Conservation (phyloP, 2,113 vertebrate genomes). For the Ploceus nigricollis region DNA sequence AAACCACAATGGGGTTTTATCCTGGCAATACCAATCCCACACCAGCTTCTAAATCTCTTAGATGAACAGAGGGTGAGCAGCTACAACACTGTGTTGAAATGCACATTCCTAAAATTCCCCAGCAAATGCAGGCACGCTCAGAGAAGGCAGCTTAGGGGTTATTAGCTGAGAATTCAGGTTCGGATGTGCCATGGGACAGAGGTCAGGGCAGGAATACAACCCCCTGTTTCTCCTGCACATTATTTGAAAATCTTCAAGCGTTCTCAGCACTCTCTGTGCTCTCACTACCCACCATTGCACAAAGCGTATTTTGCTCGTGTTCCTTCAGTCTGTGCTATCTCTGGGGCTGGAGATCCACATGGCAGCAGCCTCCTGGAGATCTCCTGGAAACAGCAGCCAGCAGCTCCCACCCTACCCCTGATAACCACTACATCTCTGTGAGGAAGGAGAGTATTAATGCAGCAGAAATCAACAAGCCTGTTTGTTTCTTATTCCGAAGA, state of each 20-base stretch:
- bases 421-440: background rate
- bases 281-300: background rate
- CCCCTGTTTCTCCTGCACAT: background rate
- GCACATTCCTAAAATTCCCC: slow-evolving; percentile 54
- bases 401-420: background rate
- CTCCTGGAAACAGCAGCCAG: background rate
- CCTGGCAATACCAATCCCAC: background rate
- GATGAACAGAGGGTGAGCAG: background rate
- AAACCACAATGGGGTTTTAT: slow-evolving; percentile 42
- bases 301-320: accelerated
- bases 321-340: background rate
- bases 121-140: accelerated
- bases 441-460: background rate
- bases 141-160: background rate
- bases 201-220: background rate
- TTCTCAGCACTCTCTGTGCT: background rate
- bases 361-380: background rate
- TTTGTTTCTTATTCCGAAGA: background rate
- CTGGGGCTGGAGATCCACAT: background rate
- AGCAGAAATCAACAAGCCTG: slow-evolving; percentile 44
- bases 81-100: background rate
- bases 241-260: background rate
- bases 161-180: slow-evolving; percentile 6
- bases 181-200: background rate
- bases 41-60: slow-evolving; percentile 9